These are phyloP conservation scores for Marmota monax DNA, from an alignment of 2,113 vertebrate species.

Conservation along the genomic window DNA sequence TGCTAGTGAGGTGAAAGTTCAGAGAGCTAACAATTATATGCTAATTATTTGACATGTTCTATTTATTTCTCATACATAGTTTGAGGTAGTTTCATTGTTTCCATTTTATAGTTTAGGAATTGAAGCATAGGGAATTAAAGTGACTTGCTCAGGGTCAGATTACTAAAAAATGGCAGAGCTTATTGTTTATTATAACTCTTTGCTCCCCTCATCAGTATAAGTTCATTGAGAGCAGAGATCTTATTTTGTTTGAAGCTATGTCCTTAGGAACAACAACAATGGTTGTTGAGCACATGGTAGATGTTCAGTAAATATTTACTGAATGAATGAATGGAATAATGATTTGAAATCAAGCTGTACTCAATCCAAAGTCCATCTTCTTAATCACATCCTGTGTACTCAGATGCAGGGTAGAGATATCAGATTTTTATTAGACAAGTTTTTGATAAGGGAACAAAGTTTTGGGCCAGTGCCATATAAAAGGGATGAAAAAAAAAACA, in stretches of 20 bases:
- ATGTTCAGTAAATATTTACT: constrained; percentile 54
- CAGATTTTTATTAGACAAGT: constrained; percentile 27
- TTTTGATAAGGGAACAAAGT: constrained; percentile 44
- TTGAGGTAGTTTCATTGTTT: constrained; percentile 26
- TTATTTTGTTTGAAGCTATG: constrained; percentile 41
- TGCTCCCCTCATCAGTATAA: background rate
- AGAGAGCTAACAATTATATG: constrained; percentile 23
- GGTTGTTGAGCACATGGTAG: background rate
- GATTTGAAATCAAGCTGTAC: constrained; percentile 19
- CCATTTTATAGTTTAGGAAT: constrained; percentile 46
- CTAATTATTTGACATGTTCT: constrained; percentile 8
- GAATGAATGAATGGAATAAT: constrained; percentile 35
- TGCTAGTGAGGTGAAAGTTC: constrained; percentile 39
- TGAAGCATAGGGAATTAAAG: constrained; percentile 2
- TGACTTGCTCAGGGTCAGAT: constrained; percentile 22
- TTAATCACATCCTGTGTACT: background rate
- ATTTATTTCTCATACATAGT: constrained; percentile 29
- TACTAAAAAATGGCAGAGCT: background rate
- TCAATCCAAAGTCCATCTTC: constrained; percentile 7
- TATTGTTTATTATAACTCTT: background rate
- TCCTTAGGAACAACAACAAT: background rate
- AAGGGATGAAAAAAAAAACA: background rate
- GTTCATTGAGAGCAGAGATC: constrained; percentile 5
- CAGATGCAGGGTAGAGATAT: background rate
- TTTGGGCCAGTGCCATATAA: background rate